Percentiles rank a stretch among this genome's conserved stretches.
Conservation (phyloP, 2,797 vertebrate species). For the Diglossa cyanea region DNA sequence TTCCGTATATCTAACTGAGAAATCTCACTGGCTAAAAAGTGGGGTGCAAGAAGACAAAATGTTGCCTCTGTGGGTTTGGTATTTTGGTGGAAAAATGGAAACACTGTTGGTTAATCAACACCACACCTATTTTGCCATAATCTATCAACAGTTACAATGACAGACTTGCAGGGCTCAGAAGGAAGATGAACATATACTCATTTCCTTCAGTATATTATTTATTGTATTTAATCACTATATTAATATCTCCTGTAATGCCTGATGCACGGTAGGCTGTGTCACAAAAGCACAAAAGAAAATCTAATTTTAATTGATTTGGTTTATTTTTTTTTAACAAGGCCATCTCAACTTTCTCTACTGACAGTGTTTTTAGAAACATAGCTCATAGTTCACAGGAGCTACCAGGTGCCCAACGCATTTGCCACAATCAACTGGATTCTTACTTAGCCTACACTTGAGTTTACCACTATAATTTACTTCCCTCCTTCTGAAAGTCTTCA, state of each 20-base stretch:
- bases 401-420: neutral
- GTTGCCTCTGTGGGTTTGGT: neutral
- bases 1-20: neutral
- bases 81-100: neutral
- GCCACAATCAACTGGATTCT: neutral
- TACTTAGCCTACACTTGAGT: neutral
- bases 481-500: neutral
- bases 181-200: accelerated
- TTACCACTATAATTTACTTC: neutral
- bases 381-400: neutral
- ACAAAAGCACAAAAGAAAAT: neutral
- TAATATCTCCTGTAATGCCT: neutral
- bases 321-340: neutral
- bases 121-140: neutral
- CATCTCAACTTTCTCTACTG: neutral
- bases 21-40: neutral
- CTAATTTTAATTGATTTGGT: neutral
- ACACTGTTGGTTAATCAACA: neutral
- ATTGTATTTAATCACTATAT: neutral
- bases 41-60: neutral
- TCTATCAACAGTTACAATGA: neutral
- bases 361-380: neutral
- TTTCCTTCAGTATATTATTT: neutral
- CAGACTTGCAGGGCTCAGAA: neutral
- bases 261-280: neutral